Conservation (phyloP, 1,140 invertebrate genomes). For the Venustaconcha ellipsiformis region DNA sequence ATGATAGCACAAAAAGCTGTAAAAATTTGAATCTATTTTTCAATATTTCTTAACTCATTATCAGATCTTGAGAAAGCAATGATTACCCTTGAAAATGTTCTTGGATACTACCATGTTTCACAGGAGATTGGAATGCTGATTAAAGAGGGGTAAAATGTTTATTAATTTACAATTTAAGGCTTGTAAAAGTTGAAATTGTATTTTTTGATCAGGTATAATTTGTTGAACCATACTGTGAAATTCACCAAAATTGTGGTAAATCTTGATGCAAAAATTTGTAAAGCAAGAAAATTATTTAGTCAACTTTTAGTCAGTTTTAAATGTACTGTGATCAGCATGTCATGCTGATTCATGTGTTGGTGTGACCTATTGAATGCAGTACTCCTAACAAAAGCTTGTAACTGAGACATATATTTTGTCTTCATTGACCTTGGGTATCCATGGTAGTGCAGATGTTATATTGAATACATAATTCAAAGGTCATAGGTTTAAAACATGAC, state of each 20-base stretch:
- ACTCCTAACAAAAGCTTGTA: too few relatives aligned
- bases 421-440: too few relatives aligned
- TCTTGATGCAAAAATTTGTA: not conserved
- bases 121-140: constrained; percentile 86
- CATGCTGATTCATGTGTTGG: too few relatives aligned
- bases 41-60: constrained; percentile 11
- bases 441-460: too few relatives aligned
- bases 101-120: constrained; percentile 89
- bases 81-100: constrained; percentile 86
- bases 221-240: not conserved
- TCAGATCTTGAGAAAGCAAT: constrained; percentile 78
- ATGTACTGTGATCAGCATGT: not conserved
- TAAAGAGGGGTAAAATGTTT: constrained; percentile 74
- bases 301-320: not conserved
- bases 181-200: not conserved
- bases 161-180: not conserved
- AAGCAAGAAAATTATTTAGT: not conserved
- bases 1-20: too few relatives aligned
- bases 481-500: too few relatives aligned
- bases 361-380: too few relatives aligned
- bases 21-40: too few relatives aligned
- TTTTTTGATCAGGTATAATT: not conserved
- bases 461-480: too few relatives aligned
- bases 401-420: too few relatives aligned
- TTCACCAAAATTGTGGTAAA: not conserved